Conservation (phyloP, 2,113 vertebrate genomes). For the Nesospiza acunhae region DNA sequence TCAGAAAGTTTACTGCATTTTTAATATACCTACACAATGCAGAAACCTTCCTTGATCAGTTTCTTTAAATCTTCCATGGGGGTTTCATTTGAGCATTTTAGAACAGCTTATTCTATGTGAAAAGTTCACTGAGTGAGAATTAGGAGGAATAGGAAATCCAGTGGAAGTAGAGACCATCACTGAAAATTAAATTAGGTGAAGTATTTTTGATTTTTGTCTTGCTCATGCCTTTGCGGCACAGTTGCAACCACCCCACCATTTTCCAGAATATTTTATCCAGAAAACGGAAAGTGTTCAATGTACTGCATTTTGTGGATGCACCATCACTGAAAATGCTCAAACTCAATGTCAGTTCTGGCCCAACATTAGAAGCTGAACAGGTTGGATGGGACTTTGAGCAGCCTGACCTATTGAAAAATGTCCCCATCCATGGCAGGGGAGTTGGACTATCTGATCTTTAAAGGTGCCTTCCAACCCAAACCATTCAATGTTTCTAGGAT, state of each 20-base stretch:
- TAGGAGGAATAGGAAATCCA: background rate
- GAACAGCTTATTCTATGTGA: background rate
- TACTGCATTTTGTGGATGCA: background rate
- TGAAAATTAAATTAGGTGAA: background rate
- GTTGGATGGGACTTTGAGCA: background rate
- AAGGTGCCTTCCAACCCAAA: background rate
- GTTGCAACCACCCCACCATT: background rate
- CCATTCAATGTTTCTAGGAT: background rate
- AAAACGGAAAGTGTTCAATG: background rate
- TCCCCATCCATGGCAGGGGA: background rate
- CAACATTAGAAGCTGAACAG: background rate
- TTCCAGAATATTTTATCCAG: background rate
- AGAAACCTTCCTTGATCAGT: background rate
- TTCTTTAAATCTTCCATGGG: background rate
- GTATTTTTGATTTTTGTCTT: background rate
- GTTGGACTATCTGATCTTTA: background rate
- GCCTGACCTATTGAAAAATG: background rate
- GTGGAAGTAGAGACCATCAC: background rate
- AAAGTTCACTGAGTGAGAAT: background rate
- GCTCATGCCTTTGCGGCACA: background rate
- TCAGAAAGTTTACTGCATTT: background rate
- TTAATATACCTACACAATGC: background rate
- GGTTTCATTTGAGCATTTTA: background rate
- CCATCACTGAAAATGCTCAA: background rate
- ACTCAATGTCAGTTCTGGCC: background rate